Evolutionary conservation across 2,113 vertebrate species (phyloP), one percentile per base, ranked within the genome.

Genomic region (Plestiodon gilberti): DNA sequence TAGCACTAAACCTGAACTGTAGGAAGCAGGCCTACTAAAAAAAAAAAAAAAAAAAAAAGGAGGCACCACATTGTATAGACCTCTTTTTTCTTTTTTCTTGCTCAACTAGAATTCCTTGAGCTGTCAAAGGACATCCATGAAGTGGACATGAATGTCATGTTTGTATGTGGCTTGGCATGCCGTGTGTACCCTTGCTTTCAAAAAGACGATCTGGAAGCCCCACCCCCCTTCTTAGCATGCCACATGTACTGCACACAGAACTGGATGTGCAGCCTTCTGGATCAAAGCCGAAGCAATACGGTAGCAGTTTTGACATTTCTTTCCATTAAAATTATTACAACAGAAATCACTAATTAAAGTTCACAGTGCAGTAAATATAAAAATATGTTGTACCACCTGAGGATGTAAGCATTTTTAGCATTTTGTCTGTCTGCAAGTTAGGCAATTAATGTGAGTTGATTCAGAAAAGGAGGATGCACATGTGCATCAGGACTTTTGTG

Each of bases 361-460:
- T 89, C 82, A 33, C 70, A 71, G 78, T 55, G 73, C 18, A 57
- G 69, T n/a, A 87, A 82, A 88, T 62, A 38, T n/a, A 67, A 90
- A 61, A 13, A 75, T 17, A 13, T 6, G 2, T 77, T 73, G 43
- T 0, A 18, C 59, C 83, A 92, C 40, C 70, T 87, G 52, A 8
- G 57, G 64, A 18, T 48, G 25, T 18, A 61, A 9, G 13, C 57
- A 14, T 67, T 78, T 59, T 61, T 70, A 59, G 30, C 17, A 20
- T 30, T 35, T n/a, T 48, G 40, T 17, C 23, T 71, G 65, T 14
- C n/a, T 40, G 6, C 78, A 71, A 30, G n/a, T 52, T 77, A 64
- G 4, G 15, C 35, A 13, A 59, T 23, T 71, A 40, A 40, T 14
- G 40, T 69, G n/a, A 70, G 64, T 4, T 40, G 20, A 30, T 82